Evolutionary conservation across 2,113 vertebrate species (phyloP).

Genomic region (Puntigrus tetrazona): DNA sequence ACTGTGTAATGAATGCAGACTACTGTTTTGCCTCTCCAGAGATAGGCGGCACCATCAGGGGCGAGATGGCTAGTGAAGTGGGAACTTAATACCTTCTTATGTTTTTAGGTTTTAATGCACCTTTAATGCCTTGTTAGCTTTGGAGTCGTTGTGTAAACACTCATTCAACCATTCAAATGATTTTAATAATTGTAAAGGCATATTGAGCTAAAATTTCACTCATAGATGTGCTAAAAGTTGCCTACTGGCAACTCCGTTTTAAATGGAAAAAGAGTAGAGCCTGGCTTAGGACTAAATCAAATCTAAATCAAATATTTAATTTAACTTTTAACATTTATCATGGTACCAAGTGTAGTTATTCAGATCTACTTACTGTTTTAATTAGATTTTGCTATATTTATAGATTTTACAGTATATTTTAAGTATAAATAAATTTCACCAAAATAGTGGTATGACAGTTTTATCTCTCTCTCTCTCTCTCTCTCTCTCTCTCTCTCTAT

Average conservation of each 20-base stretch:
- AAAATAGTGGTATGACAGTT: too few species aligned
- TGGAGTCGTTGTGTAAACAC: neutral
- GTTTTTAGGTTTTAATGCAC: neutral
- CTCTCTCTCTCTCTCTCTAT: too few species aligned
- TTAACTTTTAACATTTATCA: too few species aligned
- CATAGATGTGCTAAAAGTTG: neutral
- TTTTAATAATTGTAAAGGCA: neutral
- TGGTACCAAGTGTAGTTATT: too few species aligned
- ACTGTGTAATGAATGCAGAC: neutral
- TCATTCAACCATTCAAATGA: neutral
- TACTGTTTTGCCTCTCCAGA: neutral
- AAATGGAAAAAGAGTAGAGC: too few species aligned
- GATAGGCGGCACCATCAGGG: neutral
- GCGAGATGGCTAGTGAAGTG: neutral
- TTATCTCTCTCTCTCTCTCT: too few species aligned
- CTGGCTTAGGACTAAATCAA: too few species aligned
- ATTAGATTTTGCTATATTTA: neutral
- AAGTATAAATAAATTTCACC: neutral
- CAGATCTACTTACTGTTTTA: too few species aligned
- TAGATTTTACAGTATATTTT: neutral
- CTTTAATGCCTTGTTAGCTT: neutral
- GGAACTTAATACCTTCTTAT: constrained; percentile 7
- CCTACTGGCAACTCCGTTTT: neutral
- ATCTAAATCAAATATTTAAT: too few species aligned
- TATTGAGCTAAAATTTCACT: neutral